These are phyloP conservation scores for Drosophila acutilabella DNA, from an alignment of 2,888 invertebrate species.

Conservation along the genomic window DNA sequence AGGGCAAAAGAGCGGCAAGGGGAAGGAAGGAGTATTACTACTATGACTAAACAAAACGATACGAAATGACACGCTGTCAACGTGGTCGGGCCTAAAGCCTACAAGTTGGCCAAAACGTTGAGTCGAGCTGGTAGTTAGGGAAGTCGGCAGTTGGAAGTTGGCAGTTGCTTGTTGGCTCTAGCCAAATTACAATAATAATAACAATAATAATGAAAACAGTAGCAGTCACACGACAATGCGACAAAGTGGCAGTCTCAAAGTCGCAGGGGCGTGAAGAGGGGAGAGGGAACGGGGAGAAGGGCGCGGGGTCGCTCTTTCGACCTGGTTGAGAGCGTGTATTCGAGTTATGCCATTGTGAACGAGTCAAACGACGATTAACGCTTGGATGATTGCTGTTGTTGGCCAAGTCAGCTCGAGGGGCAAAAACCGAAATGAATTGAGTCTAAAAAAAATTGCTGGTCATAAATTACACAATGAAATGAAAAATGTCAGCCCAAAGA, in stretches of 20 bases:
- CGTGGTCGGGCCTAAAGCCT: slow-evolving; percentile 52
- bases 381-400: slow-evolving; percentile 73
- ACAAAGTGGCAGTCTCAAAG: slow-evolving; percentile 73
- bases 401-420: background rate
- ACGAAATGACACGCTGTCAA: slow-evolving; percentile 78
- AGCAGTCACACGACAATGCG: slow-evolving; percentile 79
- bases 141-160: slow-evolving; percentile 44
- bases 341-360: slow-evolving; percentile 67
- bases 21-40: slow-evolving; percentile 41
- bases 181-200: slow-evolving; percentile 78
- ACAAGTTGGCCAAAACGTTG: slow-evolving; percentile 5
- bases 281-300: slow-evolving; percentile 3
- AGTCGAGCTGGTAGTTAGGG: slow-evolving; percentile 26
- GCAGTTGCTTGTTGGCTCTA: slow-evolving; percentile 39
- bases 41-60: slow-evolving; percentile 80
- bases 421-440: background rate
- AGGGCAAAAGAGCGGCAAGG: background rate
- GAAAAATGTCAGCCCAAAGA: slow-evolving; percentile 62
- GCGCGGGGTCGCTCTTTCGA: slow-evolving; percentile 14
- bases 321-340: slow-evolving; percentile 34
- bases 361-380: slow-evolving; percentile 81
- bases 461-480: slow-evolving; percentile 76
- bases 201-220: slow-evolving; percentile 68
- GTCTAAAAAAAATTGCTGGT: slow-evolving; percentile 72
- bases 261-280: slow-evolving; percentile 7